Evolutionary conservation across 2,797 vertebrate species (phyloP).

Genomic region (Merluccius polli): DNA sequence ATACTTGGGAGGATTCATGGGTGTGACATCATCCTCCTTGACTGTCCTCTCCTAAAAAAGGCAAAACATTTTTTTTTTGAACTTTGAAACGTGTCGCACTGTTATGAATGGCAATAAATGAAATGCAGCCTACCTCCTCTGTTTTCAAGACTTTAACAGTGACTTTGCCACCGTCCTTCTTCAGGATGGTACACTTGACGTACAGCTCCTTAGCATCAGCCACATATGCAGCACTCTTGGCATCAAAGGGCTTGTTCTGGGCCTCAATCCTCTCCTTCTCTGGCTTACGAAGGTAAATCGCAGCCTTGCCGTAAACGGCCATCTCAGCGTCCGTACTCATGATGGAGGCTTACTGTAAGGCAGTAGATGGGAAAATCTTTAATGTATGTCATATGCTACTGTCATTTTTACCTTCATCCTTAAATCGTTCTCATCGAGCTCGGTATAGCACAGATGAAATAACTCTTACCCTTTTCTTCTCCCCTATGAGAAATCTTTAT

Average conservation of each 20-base stretch:
- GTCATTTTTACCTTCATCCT: no score
- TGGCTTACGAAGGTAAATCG: conserved; percentile 77
- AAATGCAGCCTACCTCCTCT: neutral
- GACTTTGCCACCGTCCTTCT: neutral
- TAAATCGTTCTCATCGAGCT: no score
- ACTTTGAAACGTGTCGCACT: neutral
- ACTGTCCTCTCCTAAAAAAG: neutral
- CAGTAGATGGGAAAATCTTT: neutral
- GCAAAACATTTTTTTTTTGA: no score
- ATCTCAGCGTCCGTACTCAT: conserved; percentile 75
- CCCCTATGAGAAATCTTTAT: neutral
- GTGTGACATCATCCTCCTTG: neutral
- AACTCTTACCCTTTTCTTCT: neutral
- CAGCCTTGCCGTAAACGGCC: conserved; percentile 76
- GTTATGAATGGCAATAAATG: neutral
- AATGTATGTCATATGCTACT: no score
- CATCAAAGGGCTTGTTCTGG: conserved; percentile 53
- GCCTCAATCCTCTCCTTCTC: conserved; percentile 80
- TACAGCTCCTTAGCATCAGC: neutral
- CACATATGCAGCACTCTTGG: conserved; percentile 3
- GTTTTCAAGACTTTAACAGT: neutral
- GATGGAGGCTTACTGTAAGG: conserved; percentile 12
- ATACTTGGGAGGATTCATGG: conserved; percentile 44
- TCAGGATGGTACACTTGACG: neutral
- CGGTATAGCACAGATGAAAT: no score